Base-by-base conservation (phyloP, 2,113 vertebrate species). In the Cyprinodon brontotheroides region DNA sequence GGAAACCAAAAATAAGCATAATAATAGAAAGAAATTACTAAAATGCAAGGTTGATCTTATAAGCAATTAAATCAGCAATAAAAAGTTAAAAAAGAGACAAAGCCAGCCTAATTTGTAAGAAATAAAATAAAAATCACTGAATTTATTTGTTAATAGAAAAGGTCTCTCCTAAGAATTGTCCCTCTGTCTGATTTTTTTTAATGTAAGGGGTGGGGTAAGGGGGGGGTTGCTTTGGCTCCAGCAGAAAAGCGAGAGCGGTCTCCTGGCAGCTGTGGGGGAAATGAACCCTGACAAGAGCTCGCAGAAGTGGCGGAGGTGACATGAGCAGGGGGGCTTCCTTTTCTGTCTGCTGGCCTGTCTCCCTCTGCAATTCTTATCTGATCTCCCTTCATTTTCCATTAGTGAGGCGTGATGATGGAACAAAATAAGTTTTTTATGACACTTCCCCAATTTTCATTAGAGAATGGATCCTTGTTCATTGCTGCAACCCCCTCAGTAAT, bases 331-430 rank as follows among this genome's bases (percentile, higher is more conserved):
- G 79, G 90, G 81, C 85, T 89, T 91, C 88, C 86, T 91, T 53
- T 80, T 90, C 83, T 85, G 85, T 81, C 84, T 40, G 53, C 78
- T 76, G 38, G 78, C 68, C 71, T 79, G 69, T 72, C 81, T 74
- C 84, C 62, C 66, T 79, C 81, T 65, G 45, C 72, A 82, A 81
- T 80, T 57, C 87, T 93, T 94, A 94, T 94, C 93, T 92, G 93
- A 94, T 94, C 80, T 78, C 79, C 86, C 91, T 91, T 94, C 91
- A 82, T 89, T 87, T 87, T 84, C 87, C 86, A 90, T 93, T 91
- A 93, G 73, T 62, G 40, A 75, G 79, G 82, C 76, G 87, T 90
- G 89, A 91, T 76, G 37, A 85, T 62, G 77, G 59, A 41, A 53
- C 66, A 77, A 73, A 70, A 53, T 59, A 68, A 45, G 50, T 80